Percentiles rank a stretch among this genome's conserved stretches.
Conservation (phyloP, 2,797 vertebrate genomes). For the Cyprinella venusta region DNA sequence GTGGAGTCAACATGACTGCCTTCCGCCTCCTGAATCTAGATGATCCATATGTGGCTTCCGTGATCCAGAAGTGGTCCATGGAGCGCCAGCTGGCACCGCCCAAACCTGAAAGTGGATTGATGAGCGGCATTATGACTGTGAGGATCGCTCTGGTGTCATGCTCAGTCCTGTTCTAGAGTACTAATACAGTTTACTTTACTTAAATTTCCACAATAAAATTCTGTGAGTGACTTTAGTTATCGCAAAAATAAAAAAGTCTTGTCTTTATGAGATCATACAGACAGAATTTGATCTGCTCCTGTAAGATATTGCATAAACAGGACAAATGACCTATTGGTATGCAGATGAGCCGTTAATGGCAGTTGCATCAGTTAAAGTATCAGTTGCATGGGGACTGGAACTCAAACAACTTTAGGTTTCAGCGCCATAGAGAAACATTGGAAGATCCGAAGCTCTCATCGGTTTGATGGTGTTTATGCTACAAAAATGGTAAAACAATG, state of each 20-base stretch:
- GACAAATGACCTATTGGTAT: not conserved
- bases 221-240: not conserved
- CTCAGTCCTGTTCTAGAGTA: not conserved
- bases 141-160: slow-evolving; percentile 59
- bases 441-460: too few species aligned
- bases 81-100: slow-evolving; percentile 87
- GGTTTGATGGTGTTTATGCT: too few species aligned
- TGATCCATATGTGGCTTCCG: slow-evolving; percentile 81
- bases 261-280: not conserved
- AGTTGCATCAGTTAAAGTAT: too few species aligned
- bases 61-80: slow-evolving; percentile 92
- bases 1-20: slow-evolving; percentile 95
- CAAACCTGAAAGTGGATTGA: slow-evolving; percentile 86
- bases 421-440: too few species aligned
- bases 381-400: too few species aligned
- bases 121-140: slow-evolving; percentile 93
- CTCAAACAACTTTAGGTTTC: too few species aligned
- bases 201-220: not conserved
- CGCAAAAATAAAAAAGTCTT: not conserved
- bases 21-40: slow-evolving; percentile 91
- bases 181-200: not conserved
- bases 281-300: not conserved
- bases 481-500: too few species aligned
- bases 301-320: not conserved
- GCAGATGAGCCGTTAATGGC: too few species aligned